Evolutionary conservation across 2,113 vertebrate genomes (phyloP).

Genomic region (Sapayoa aenigma): DNA sequence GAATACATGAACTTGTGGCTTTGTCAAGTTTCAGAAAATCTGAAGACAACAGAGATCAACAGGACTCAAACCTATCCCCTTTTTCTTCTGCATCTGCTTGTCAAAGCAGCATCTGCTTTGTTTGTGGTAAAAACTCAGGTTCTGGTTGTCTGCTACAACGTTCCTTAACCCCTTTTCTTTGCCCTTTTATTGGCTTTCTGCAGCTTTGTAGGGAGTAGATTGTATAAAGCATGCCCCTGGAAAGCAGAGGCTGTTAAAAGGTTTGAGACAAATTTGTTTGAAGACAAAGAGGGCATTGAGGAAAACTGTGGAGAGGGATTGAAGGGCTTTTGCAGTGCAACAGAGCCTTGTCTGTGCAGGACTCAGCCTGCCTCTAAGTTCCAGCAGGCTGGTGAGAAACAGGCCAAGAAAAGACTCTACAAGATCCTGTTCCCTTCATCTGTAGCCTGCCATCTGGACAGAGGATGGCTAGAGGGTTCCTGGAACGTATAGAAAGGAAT

Average conservation of each 20-base stretch:
- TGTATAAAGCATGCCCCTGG: constrained; percentile 36
- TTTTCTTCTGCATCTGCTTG: background rate
- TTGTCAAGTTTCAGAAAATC: background rate
- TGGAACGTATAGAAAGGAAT: constrained; percentile 69
- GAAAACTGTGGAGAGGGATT: constrained; percentile 21
- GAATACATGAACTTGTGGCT: background rate
- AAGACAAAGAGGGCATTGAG: constrained; percentile 64
- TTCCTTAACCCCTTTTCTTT: background rate
- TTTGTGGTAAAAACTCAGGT: background rate
- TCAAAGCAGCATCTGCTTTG: background rate
- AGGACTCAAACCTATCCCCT: background rate
- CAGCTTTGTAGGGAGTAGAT: constrained; percentile 17
- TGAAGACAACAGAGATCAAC: background rate
- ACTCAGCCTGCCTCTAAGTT: constrained; percentile 39
- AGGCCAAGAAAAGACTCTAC: constrained; percentile 61
- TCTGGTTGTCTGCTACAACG: background rate
- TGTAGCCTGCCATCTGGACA: constrained; percentile 63
- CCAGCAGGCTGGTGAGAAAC: constrained; percentile 50
- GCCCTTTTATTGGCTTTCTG: constrained; percentile 21
- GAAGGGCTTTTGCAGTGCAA: constrained; percentile 28
- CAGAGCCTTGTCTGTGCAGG: constrained; percentile 55
- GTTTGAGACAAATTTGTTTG: constrained; percentile 46
- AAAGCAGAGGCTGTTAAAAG: constrained; percentile 63
- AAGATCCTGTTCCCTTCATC: constrained; percentile 35
- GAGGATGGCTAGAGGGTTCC: constrained; percentile 57